Evolutionary conservation across 2,797 vertebrate species (phyloP), one percentile per base, ranked within the genome.

Genomic region (Sus cebifrons): DNA sequence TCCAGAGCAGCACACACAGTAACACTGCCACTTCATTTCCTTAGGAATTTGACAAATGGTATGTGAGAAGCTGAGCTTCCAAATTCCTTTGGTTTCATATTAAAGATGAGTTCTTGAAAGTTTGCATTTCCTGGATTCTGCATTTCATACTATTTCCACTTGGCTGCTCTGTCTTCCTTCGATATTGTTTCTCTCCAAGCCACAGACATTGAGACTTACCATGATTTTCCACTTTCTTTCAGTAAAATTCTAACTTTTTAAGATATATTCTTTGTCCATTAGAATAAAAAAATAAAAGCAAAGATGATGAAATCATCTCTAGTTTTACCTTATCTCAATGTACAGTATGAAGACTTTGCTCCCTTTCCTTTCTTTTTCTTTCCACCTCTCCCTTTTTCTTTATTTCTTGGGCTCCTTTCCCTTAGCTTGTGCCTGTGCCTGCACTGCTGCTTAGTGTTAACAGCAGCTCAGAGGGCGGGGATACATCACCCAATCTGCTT

Each of bases 61-160:
- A 11, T 49, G 5, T 12, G 62, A 65, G 17, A 18, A 82, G 13
- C 2, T 29, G 29, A 21, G 27, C 49, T 62, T 73, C 62, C 36
- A 77, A 32, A 40, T 92, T 65, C 12, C 27, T 87, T 56, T 64
- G 62, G 17, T 64, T 89, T 78, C 6, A 9, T 49, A 32, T 68
- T 79, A 79, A 86, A 92, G 60, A 27, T 68, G 25, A 40, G 2
- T 13, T 89, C 64, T 64, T 54, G 32, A 65, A 78, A 70, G 6
- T 75, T 64, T 70, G 70, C 62, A 81, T 91, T 95, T 86, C 58
- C 15, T 79, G n/a, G 7, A 70, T 70, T 93, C 40, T 65, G 6
- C 21, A 79, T 67, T 93, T 94, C 10, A 36, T 67, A 60, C 9
- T 64, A 27, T 58, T 82, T 40, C 49, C 7, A 36, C 7, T 3